A percentile compares a stretch with the other conserved stretches of the same genome.
Evolutionary conservation across 1,140 invertebrate genomes (phyloP).

Genomic region (Brachionus calyciflorus): DNA sequence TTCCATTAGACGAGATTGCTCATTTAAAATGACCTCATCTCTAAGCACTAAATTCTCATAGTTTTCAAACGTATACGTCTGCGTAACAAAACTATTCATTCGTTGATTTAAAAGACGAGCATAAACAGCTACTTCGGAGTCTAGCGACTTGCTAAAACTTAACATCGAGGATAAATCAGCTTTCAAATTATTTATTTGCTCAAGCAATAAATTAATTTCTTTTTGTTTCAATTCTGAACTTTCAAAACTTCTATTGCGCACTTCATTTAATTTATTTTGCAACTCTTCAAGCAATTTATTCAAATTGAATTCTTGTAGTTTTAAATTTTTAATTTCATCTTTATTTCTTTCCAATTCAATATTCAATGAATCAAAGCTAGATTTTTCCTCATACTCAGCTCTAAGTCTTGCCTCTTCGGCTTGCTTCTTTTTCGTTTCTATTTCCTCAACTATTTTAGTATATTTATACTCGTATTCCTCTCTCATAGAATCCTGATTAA

Average conservation of each 20-base stretch:
- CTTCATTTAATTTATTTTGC: background rate
- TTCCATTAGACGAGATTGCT: background rate
- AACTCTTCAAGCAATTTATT: slow-evolving; percentile 27
- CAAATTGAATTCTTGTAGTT: slow-evolving; percentile 34
- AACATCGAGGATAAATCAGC: slow-evolving; percentile 36
- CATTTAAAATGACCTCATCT: background rate
- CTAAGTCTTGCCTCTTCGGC: slow-evolving; percentile 26
- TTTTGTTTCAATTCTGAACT: background rate
- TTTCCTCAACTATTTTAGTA: slow-evolving; percentile 31
- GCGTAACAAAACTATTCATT: slow-evolving; percentile 11
- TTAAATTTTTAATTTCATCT: slow-evolving; percentile 28
- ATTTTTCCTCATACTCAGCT: background rate
- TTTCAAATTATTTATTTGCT: slow-evolving; percentile 38
- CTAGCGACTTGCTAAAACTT: slow-evolving; percentile 39
- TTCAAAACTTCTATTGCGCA: background rate
- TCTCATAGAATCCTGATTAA: slow-evolving; percentile 3
- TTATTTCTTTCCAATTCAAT: background rate
- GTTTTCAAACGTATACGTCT: slow-evolving; percentile 29
- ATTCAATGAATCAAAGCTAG: background rate
- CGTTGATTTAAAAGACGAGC: slow-evolving; percentile 31
- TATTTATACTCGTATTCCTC: slow-evolving; percentile 36
- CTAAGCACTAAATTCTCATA: slow-evolving; percentile 33
- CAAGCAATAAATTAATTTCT: background rate
- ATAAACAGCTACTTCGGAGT: slow-evolving; percentile 44
- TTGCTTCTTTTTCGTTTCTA: background rate